Base-by-base conservation (phyloP, 2,797 vertebrate genomes). In the Odontamblyopus lacepedii region DNA sequence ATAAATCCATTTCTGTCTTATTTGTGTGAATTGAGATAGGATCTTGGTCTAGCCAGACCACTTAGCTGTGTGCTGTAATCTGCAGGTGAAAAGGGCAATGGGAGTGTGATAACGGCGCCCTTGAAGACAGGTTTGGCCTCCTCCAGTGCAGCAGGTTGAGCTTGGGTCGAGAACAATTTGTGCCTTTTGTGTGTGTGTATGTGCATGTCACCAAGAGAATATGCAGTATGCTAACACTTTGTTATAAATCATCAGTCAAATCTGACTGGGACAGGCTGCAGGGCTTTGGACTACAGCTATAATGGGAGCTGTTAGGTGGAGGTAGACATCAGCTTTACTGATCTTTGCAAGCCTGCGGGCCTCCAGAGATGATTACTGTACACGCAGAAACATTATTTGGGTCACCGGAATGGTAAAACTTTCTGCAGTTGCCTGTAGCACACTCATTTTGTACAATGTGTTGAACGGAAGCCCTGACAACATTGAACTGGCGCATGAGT, bases 241-340 rank as follows among this genome's bases (percentile, higher is more conserved):
- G 78, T 77, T 71, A 83, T 86, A 94, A 93, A 94, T 95, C 95
- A 94, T 93, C 90, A 73, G 91, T 92, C 92, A 92, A 95, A 91
- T 73, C 92, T 93, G 90, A 81, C 83, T 89, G 91, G 90, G 93
- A 92, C 88, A 35, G 79, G 92, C 94, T 93, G 92, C 91, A 92
- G 93, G 93, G 92, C 85, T 92, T 95, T 90, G 93, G 94, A 92
- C 91, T 92, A 93, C 88, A 87, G 94, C 95, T 95, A 95, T 90
- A 87, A 86, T 83, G 77, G 95, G 93, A 90, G 93, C 91, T 89
- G 93, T 95, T 96, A 95, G 93, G 93, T 92, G 91, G 90, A 91
- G 90, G 93, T 90, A 94, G 93, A 93, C 94, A 95, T 95, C 94
- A 93, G 93, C 88, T 63, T 83, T 75, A 90, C 86, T 94, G 92